Percentiles rank a stretch among this genome's conserved stretches.
Evolutionary conservation across 1,140 invertebrate genomes (phyloP).

Genomic region (Kradibia gibbosae): DNA sequence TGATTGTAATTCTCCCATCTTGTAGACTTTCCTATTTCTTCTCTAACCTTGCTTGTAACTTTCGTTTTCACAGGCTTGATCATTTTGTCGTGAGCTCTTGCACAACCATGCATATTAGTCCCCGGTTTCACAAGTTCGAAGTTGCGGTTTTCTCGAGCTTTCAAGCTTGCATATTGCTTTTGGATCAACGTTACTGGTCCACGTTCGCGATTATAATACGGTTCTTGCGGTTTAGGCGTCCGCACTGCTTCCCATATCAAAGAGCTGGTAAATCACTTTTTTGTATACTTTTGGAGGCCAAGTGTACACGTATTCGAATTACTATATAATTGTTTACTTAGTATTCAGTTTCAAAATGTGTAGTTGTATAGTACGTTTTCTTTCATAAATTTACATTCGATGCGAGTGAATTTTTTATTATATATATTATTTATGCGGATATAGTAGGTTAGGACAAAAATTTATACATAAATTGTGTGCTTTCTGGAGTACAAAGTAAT

Average conservation of each 20-base stretch:
- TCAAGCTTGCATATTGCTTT: neutral
- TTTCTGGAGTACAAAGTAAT: no score
- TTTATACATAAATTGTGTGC: no score
- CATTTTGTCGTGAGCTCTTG: neutral
- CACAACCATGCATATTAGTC: neutral
- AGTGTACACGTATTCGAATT: neutral
- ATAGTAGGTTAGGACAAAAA: no score
- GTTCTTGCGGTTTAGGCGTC: neutral
- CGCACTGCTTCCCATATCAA: neutral
- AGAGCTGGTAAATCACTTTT: slow-evolving; percentile 26
- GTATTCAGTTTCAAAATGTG: neutral
- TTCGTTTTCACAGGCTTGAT: neutral
- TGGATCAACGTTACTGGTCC: neutral
- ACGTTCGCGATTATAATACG: slow-evolving; percentile 14
- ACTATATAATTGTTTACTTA: neutral
- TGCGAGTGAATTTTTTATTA: no score
- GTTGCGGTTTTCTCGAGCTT: slow-evolving; percentile 1
- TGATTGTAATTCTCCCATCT: neutral
- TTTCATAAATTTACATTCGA: no score
- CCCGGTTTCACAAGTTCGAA: neutral
- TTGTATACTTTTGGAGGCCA: neutral
- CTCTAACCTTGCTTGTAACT: neutral
- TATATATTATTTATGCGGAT: no score
- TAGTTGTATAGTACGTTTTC: neutral
- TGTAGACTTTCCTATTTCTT: neutral